Percentiles rank a stretch among this genome's conserved stretches.
phyloP scores from a whole-genome alignment of 2,113 vertebrate genomes.

The Cepphus grylle region DNA sequence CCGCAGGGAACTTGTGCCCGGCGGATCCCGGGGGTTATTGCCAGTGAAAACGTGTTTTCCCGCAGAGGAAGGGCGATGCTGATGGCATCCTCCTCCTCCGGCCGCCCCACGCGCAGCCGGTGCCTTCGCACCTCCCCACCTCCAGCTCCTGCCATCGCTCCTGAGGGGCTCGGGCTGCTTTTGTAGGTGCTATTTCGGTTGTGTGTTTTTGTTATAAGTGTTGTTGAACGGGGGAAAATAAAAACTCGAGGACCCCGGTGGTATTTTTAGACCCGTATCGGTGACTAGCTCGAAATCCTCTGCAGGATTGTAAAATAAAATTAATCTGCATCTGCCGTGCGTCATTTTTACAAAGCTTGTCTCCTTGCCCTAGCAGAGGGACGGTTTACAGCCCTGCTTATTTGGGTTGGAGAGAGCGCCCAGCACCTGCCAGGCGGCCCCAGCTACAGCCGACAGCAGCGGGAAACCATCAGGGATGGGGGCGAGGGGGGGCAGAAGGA shows the following conservation, averaged over 20 bases:
- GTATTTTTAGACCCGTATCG: background rate
- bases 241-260: background rate
- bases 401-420: background rate
- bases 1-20: background rate
- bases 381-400: background rate
- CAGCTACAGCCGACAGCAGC: background rate
- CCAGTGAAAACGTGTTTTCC: background rate
- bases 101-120: background rate
- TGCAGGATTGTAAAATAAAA: background rate
- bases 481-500: background rate
- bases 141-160: background rate
- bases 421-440: background rate
- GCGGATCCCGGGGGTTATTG: rapidly evolving
- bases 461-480: background rate
- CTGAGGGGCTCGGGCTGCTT: background rate
- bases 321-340: background rate
- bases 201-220: background rate
- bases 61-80: background rate
- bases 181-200: background rate
- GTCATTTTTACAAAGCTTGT: background rate
- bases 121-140: background rate
- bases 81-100: background rate
- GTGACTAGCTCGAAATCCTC: background rate
- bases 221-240: background rate
- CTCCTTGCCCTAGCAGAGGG: background rate